Evolutionary conservation across 2,888 invertebrate species (phyloP).

Genomic region (Erpobdella octoculata): DNA sequence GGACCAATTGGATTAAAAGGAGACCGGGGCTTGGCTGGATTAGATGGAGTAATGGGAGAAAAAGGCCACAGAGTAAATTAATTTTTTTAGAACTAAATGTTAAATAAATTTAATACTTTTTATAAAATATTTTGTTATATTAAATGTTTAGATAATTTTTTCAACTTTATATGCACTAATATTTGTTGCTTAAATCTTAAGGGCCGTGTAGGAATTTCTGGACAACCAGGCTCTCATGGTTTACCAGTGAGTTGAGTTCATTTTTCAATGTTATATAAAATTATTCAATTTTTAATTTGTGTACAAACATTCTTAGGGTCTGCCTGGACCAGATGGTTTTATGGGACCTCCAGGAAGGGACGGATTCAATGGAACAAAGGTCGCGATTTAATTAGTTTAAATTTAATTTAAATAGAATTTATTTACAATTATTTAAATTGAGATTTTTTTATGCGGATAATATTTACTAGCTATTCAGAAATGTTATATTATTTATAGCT

Average conservation of each 20-base stretch:
- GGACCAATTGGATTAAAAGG: constrained; percentile 33
- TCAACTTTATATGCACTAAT: no score
- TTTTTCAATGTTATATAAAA: background rate
- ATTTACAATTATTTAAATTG: no score
- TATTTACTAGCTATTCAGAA: no score
- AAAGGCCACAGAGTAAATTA: constrained; percentile 32
- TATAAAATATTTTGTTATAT: background rate
- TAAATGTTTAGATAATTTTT: constrained; percentile 2
- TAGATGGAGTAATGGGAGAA: constrained; percentile 30
- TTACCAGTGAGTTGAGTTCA: constrained; percentile 63
- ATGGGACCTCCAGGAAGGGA: constrained; percentile 69
- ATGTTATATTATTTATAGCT: no score
- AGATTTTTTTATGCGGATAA: no score
- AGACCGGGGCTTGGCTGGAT: constrained; percentile 31
- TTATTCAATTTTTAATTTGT: background rate
- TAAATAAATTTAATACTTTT: no score
- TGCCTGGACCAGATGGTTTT: constrained; percentile 57
- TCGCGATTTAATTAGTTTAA: no score
- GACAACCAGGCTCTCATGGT: constrained; percentile 66
- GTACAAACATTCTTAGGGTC: constrained; percentile 32
- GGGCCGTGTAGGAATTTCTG: constrained; percentile 30
- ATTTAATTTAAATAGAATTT: no score
- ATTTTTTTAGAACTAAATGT: background rate
- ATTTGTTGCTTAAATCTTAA: background rate
- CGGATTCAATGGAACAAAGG: constrained; percentile 83